A percentile compares a stretch with the other conserved stretches of the same genome.
These are phyloP conservation scores for Petrocephalus schoutedeni DNA, from an alignment of 2,797 vertebrate species.

Conservation along the genomic window DNA sequence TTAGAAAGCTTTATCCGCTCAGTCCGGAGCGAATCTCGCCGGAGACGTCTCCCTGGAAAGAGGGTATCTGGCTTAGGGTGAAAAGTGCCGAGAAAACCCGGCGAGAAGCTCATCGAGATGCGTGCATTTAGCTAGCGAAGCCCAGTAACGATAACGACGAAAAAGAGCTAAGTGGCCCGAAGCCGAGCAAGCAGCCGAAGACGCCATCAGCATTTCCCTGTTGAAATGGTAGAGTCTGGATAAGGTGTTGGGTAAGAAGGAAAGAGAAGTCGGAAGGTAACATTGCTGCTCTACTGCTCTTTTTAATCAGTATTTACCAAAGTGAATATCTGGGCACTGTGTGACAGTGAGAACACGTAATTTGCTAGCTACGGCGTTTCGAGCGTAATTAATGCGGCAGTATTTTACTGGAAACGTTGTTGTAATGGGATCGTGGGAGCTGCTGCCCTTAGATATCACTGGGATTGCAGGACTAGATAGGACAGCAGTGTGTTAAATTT, in stretches of 20 bases:
- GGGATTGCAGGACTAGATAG: not conserved
- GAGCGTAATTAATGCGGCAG: not conserved
- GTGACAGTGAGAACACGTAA: not conserved
- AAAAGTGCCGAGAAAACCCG: slow-evolving; percentile 13
- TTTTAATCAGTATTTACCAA: slow-evolving; percentile 14
- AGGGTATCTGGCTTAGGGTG: slow-evolving; percentile 9
- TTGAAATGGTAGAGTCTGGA: slow-evolving; percentile 59
- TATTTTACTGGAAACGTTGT: not conserved
- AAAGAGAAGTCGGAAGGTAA: slow-evolving; percentile 52
- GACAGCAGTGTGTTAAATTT: not conserved
- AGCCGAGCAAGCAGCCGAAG: slow-evolving; percentile 54
- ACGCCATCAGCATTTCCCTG: slow-evolving; percentile 68
- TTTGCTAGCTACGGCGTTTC: not conserved
- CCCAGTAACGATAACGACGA: not conserved
- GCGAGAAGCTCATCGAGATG: slow-evolving; percentile 9
- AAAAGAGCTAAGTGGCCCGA: slow-evolving; percentile 51
- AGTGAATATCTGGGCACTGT: not conserved
- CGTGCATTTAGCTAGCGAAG: not conserved
- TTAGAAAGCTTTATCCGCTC: slow-evolving; percentile 14
- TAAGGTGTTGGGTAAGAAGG: slow-evolving; percentile 58
- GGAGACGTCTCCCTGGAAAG: slow-evolving; percentile 23
- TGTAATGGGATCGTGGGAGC: not conserved
- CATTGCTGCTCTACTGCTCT: not conserved
- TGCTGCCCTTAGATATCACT: not conserved
- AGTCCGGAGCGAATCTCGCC: slow-evolving; percentile 18